Base-by-base conservation (phyloP, 2,113 vertebrate genomes). In the Petroica traversi region DNA sequence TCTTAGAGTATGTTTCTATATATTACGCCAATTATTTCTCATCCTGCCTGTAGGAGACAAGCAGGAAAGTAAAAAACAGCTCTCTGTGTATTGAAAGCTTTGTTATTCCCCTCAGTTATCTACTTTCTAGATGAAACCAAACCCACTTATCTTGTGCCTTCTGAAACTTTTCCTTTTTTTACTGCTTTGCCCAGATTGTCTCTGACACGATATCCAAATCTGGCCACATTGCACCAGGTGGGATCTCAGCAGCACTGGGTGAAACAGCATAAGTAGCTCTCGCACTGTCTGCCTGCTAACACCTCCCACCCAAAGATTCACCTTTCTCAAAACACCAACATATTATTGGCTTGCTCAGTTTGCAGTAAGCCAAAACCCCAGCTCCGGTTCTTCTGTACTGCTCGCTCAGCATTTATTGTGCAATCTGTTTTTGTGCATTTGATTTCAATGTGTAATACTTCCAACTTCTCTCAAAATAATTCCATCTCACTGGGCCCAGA, bases 251-350 rank as follows among this genome's bases (percentile, higher is more conserved):
- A 92, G 92, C 12, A 0, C 77, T 57, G 73, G 69, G 77, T 85
- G 66, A 73, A 91, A 43, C 63, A 46, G 77, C 81, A 78, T 81
- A 91, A 95, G 92, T 19, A 94, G 75, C 59, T 95, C 82, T 95
- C 62, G 64, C 62, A 64, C 66, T 76, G 58, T n/a, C 85, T 92
- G 79, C 72, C 75, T 94, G 92, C 79, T 90, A 97, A 88, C 94
- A 94, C 94, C 92, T 93, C 95, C 96, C 29, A 94, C 94, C 72
- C 74, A 9, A 73, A 93, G 77, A 94, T 72, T 82, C 93, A 95
- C 92, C 94, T 95, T 95, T 88, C 63, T 80, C 79, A 92, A 88
- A 95, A 96, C 92, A 95, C 66, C 83, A 91, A 90, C 88, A 71
- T 84, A 68, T 86, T 85, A 92, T 51, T 84, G 92, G 59, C 85